Percentiles rank a stretch among this genome's conserved stretches.
Evolutionary conservation across 2,888 invertebrate genomes (phyloP).

Genomic region (Glyphotaelius pellucidus): DNA sequence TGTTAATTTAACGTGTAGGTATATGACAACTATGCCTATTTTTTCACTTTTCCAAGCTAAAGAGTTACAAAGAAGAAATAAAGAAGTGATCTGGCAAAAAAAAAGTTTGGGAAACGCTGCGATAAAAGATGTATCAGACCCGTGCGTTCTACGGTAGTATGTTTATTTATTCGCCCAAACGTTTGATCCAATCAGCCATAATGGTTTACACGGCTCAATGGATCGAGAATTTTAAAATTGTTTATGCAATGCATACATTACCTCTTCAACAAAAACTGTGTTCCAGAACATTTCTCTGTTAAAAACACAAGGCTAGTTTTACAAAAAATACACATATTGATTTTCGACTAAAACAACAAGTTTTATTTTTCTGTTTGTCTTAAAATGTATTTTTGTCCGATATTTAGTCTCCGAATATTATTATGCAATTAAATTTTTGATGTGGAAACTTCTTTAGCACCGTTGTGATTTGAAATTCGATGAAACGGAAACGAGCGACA

Average conservation of each 20-base stretch:
- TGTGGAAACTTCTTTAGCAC: too few species aligned
- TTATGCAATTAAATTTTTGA: too few species aligned
- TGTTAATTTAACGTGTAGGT: too few species aligned
- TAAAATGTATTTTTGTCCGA: too few species aligned
- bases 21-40: too few species aligned
- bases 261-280: not conserved
- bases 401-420: too few species aligned
- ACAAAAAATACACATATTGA: too few species aligned
- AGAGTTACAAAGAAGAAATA: not conserved
- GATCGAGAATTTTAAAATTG: not conserved
- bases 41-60: not conserved
- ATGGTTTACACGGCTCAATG: not conserved
- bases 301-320: not conserved
- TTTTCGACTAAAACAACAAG: too few species aligned
- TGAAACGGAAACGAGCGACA: too few species aligned
- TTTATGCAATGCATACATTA: not conserved
- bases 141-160: not conserved
- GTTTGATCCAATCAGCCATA: not conserved
- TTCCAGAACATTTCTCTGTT: not conserved
- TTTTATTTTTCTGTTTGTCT: too few species aligned
- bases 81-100: not conserved
- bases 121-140: too few species aligned
- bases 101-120: not conserved
- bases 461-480: too few species aligned
- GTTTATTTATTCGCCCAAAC: not conserved